These are phyloP conservation scores for Tympanuchus pallidicinctus DNA, from an alignment of 2,113 vertebrate species.

Conservation along the genomic window DNA sequence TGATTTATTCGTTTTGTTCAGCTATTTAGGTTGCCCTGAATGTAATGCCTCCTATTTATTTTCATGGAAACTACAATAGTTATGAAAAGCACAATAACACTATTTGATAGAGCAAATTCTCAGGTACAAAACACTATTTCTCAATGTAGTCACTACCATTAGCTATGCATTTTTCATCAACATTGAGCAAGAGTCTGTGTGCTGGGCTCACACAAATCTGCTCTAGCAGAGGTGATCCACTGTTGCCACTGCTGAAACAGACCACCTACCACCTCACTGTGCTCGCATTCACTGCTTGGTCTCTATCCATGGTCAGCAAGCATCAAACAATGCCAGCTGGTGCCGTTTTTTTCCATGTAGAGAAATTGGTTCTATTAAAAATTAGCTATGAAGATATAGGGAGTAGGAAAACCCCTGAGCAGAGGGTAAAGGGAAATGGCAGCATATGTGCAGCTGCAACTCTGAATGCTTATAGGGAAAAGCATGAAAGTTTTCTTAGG, in stretches of 20 bases:
- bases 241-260: neutral
- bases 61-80: no score
- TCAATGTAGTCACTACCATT: neutral
- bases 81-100: no score
- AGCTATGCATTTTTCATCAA: neutral
- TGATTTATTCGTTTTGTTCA: neutral
- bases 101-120: neutral
- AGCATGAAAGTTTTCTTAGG: neutral
- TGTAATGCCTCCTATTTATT: no score
- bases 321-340: neutral
- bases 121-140: neutral
- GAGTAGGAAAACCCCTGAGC: neutral
- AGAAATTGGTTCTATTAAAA: neutral
- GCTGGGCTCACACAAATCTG: neutral
- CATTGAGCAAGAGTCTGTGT: no score
- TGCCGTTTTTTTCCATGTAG: neutral
- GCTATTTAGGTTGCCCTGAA: neutral
- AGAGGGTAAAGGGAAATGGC: neutral
- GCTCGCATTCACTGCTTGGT: neutral
- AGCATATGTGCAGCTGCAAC: neutral
- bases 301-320: neutral
- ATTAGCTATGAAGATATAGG: neutral
- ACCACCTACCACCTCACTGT: neutral
- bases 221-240: neutral
- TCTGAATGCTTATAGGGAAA: neutral